Conservation (phyloP, 2,888 invertebrate species). For the Anticlea derivata region DNA sequence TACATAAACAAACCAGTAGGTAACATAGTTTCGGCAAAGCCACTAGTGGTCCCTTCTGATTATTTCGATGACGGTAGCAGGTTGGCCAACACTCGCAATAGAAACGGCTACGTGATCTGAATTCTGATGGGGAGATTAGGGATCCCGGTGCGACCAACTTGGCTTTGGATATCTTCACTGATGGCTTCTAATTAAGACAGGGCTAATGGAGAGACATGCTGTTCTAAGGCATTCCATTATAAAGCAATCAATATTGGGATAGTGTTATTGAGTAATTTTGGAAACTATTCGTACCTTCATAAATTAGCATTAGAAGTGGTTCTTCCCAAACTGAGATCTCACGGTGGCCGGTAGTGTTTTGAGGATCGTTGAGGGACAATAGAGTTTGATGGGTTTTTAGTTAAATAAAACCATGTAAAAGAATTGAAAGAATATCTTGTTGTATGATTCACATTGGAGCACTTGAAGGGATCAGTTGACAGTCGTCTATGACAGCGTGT, state of each 20-base stretch:
- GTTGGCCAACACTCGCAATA: constrained; percentile 64
- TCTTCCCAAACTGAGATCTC: too few species aligned
- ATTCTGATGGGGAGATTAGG: constrained; percentile 69
- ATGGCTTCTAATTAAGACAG: constrained; percentile 67
- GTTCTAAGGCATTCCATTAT: constrained; percentile 26
- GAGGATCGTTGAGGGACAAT: too few species aligned
- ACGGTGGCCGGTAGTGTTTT: too few species aligned
- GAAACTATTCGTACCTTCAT: neutral
- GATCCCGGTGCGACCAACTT: constrained; percentile 59
- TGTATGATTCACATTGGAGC: too few species aligned
- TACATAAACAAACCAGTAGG: constrained; percentile 17
- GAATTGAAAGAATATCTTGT: too few species aligned
- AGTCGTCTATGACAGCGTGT: too few species aligned
- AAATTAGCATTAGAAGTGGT: too few species aligned
- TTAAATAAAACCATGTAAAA: too few species aligned
- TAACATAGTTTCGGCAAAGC: constrained; percentile 21
- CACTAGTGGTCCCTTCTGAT: constrained; percentile 49
- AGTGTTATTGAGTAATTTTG: constrained; percentile 2
- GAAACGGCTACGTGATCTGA: constrained; percentile 73
- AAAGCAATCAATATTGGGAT: constrained; percentile 20
- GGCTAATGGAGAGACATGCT: constrained; percentile 66
- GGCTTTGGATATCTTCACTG: constrained; percentile 60
- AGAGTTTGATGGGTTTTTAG: too few species aligned
- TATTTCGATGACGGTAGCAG: constrained; percentile 60
- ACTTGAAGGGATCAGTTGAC: too few species aligned